Base-by-base conservation (phyloP, 1,140 invertebrate genomes). In the Danaus plexippus region DNA sequence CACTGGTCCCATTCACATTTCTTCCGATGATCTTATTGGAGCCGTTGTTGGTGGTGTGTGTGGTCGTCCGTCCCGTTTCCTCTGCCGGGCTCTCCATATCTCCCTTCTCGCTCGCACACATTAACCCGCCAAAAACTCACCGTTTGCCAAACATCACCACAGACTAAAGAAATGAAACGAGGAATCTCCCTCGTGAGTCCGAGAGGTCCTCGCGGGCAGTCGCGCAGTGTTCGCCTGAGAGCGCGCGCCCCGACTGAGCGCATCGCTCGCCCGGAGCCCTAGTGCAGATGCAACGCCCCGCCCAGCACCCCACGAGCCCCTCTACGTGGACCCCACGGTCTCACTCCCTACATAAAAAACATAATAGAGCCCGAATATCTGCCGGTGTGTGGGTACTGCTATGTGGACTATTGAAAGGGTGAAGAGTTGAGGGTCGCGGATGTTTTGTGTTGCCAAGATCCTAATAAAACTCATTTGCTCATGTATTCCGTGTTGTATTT, bases 1-100 rank as follows among this genome's bases (percentile, higher is more conserved):
- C 85, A 86, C 83, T 86, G 65, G 80, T 86, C 59, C 83, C 83
- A 80, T 86, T 86, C 73, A 86, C 80, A 64, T 86, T 86, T 61
- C 83, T 69, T 69, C 83, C 83, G 69, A 86, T 86, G 65, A 86
- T 86, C 78, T 86, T 86, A 79, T 81, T 84, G 80, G 80, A 80
- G 18, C 83, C 83, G 59, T 86, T 86, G 53, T 68, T 67, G 64
- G 77, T 67, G 68, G 69, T 60, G 66, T 74, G 79, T 61, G 73
- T 68, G 61, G 77, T 67, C 15, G 66, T 71, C 62, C 83, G 76
- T 80, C 79, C 80, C 79, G 79, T 71, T 74, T 84, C 83, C 75
- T 86, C 83, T 54, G 74, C 79, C 70, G 80, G 76, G 63, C 82
- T 83, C 68, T 86, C 83, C 83, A 86, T 86, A 67, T 77, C 74